Evolutionary conservation across 2,888 invertebrate species (phyloP).

Genomic region (Pristionchus entomophagus): DNA sequence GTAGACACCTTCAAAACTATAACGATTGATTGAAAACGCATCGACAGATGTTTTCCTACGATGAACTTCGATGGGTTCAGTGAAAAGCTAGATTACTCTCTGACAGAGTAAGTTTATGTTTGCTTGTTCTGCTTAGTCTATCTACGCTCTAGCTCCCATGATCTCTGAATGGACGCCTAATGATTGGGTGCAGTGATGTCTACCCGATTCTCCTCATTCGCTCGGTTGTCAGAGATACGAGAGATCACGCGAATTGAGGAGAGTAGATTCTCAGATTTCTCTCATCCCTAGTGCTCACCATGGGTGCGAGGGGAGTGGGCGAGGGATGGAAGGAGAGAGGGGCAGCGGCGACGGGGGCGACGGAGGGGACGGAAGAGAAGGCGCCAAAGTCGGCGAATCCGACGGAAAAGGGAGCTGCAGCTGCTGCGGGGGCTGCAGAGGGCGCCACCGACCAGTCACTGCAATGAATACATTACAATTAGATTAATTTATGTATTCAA

Average conservation of each 20-base stretch:
- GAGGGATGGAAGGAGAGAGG: conserved; percentile 14
- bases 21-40: no score
- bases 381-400: conserved; percentile 44
- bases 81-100: no score
- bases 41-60: no score
- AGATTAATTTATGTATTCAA: not conserved
- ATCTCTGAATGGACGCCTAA: no score
- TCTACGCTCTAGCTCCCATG: no score
- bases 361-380: not conserved
- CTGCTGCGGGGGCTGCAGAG: not conserved
- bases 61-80: no score
- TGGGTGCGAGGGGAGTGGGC: conserved; percentile 23
- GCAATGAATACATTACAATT: not conserved
- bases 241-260: not conserved
- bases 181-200: no score
- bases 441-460: conserved; percentile 38
- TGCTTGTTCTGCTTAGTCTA: not conserved
- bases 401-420: not conserved
- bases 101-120: no score
- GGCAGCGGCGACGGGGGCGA: not conserved
- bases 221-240: no score
- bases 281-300: not conserved
- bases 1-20: no score
- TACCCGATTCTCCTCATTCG: not conserved
- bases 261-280: no score